phyloP scores from a whole-genome alignment of 2,113 vertebrate species.

The Axis porcinus region DNA sequence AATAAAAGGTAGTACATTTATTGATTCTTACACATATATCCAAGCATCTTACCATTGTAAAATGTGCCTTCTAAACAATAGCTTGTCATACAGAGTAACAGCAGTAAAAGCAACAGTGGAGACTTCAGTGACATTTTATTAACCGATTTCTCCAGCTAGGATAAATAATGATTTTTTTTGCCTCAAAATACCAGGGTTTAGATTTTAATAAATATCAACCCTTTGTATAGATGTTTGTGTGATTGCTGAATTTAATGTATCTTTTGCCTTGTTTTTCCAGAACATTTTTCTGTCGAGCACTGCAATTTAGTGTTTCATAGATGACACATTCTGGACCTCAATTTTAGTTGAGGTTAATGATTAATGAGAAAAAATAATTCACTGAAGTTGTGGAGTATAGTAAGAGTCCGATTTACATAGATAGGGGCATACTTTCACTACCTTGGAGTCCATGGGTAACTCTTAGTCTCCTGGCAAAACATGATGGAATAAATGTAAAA shows the following conservation, averaged over 20 bases:
- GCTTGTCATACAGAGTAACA: background rate
- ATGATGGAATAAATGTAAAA: constrained; percentile 63
- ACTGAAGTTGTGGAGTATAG: background rate
- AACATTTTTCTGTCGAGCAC: constrained; percentile 60
- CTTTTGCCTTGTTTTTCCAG: constrained; percentile 48
- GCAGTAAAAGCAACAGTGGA: background rate
- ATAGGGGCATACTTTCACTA: constrained; percentile 51
- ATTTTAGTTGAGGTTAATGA: constrained; percentile 72
- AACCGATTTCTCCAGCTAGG: constrained; percentile 8
- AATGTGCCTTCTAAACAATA: background rate
- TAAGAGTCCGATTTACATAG: constrained; percentile 46
- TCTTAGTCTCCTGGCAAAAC: constrained; percentile 64
- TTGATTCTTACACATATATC: background rate
- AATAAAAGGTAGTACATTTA: constrained; percentile 29
- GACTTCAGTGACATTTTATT: constrained; percentile 49
- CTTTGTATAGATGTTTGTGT: constrained; percentile 38
- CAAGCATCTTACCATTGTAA: background rate
- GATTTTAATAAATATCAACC: constrained; percentile 64
- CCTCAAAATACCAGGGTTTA: constrained; percentile 39
- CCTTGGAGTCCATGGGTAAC: constrained; percentile 54
- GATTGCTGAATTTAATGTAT: constrained; percentile 61
- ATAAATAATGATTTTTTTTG: constrained; percentile 61
- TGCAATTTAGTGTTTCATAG: constrained; percentile 69
- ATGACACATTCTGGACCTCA: constrained; percentile 53
- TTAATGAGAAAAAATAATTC: constrained; percentile 63